These are phyloP conservation scores for Glyphotaelius pellucidus DNA, from an alignment of 2,888 invertebrate species.

Conservation along the genomic window DNA sequence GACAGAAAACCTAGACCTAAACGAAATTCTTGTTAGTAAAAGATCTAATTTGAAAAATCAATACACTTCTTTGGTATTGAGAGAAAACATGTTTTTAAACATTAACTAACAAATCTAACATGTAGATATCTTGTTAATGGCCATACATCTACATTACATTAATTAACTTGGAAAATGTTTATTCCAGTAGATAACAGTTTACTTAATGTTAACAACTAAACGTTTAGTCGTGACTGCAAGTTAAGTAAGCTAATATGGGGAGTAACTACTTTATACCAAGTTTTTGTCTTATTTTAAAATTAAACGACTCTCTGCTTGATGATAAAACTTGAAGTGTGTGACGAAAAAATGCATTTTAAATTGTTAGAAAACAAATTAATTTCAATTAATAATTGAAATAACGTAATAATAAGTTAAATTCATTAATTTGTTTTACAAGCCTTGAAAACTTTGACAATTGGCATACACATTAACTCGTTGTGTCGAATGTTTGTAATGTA, in stretches of 20 bases:
- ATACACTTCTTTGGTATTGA: not conserved
- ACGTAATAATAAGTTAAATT: too few species aligned
- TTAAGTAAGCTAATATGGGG: not conserved
- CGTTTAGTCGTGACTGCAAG: conserved; percentile 29
- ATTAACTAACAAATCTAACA: not conserved
- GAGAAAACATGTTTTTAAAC: not conserved
- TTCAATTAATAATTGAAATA: too few species aligned
- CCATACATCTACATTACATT: not conserved
- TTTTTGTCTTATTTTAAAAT: not conserved
- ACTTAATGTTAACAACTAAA: conserved; percentile 20
- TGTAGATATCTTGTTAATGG: not conserved
- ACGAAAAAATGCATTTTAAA: not conserved
- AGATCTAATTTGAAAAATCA: not conserved
- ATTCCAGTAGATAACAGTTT: not conserved
- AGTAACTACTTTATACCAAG: not conserved
- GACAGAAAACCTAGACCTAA: not conserved
- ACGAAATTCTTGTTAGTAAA: not conserved
- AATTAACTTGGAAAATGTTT: conserved; percentile 12
- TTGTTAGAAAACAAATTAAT: too few species aligned
- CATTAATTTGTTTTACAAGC: not conserved
- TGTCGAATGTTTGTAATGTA: not conserved
- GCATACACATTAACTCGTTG: too few species aligned
- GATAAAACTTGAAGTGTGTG: not conserved
- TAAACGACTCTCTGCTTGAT: not conserved
- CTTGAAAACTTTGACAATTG: not conserved